Evolutionary conservation across 1,140 invertebrate genomes (phyloP).

Genomic region (Phymorhynchus buccinoides): DNA sequence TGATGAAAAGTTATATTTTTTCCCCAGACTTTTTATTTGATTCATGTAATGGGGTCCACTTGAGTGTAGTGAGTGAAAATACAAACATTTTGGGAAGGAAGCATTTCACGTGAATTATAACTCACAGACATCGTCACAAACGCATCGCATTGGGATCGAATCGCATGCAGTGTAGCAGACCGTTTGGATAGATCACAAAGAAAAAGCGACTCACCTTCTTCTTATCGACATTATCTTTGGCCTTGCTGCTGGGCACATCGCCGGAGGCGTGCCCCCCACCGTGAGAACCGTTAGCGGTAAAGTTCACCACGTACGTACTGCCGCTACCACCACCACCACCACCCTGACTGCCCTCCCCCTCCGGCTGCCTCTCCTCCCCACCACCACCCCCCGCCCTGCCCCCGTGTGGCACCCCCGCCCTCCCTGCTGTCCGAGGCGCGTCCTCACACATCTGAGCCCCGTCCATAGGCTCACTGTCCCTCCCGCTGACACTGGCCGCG

Average conservation of each 20-base stretch:
- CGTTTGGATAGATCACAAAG: not conserved
- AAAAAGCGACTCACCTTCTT: constrained; percentile 55
- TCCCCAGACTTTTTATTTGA: no score
- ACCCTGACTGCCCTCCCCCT: constrained; percentile 12
- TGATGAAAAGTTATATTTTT: no score
- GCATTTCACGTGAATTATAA: no score
- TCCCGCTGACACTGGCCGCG: not conserved
- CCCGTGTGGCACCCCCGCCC: not conserved
- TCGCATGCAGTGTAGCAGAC: no score
- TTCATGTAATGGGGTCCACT: no score
- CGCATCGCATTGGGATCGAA: no score
- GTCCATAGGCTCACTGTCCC: not conserved
- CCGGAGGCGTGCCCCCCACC: not conserved
- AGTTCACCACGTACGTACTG: constrained; percentile 34
- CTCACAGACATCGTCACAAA: no score
- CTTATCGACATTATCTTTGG: constrained; percentile 51
- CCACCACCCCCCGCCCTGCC: not conserved
- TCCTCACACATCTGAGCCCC: not conserved
- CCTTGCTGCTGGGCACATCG: constrained; percentile 15
- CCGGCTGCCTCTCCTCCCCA: constrained; percentile 38
- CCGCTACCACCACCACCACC: constrained; percentile 31
- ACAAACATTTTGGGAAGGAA: no score
- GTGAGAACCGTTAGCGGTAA: constrained; percentile 27
- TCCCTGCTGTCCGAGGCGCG: not conserved
- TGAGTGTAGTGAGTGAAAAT: no score